Evolutionary conservation across 2,888 invertebrate genomes (phyloP).

Genomic region (Anaspis maculata): DNA sequence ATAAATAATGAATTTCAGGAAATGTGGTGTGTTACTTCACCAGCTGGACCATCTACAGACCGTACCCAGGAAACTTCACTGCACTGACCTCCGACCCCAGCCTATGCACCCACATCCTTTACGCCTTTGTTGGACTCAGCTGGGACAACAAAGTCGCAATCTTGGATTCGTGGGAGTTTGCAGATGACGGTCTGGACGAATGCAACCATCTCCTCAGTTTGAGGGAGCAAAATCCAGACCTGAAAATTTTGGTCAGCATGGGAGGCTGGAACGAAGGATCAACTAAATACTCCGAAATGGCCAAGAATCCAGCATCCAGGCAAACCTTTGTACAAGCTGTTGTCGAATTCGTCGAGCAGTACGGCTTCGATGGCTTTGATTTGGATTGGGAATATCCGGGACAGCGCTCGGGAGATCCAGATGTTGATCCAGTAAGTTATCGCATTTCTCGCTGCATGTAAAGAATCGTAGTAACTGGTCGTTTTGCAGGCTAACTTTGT

Average conservation of each 20-base stretch:
- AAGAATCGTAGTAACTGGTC: no score
- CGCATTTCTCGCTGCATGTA: no score
- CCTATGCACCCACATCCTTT: conserved; percentile 78
- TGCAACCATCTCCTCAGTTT: conserved; percentile 72
- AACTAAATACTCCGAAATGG: conserved; percentile 77
- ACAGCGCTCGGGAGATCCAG: no score
- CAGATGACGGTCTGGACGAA: conserved; percentile 65
- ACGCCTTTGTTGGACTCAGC: conserved; percentile 87
- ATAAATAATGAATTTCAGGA: no score
- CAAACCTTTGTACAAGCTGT: conserved; percentile 66
- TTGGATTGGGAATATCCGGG: conserved; percentile 90
- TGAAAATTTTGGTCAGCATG: conserved; percentile 73
- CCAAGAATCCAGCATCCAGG: conserved; percentile 59
- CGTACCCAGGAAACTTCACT: conserved; percentile 72
- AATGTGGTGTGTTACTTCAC: conserved; percentile 61
- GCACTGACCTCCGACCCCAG: conserved; percentile 76
- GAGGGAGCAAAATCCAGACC: conserved; percentile 57
- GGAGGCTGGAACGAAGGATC: conserved; percentile 92
- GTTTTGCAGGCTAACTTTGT: conserved; percentile 22
- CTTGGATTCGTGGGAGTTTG: conserved; percentile 69
- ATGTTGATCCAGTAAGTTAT: no score
- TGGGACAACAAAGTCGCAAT: conserved; percentile 61
- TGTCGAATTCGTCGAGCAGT: conserved; percentile 67
- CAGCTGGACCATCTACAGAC: conserved; percentile 81
- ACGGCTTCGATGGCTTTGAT: conserved; percentile 78